Evolutionary conservation across 2,797 vertebrate genomes (phyloP).

Genomic region (Lutjanus campechanus): DNA sequence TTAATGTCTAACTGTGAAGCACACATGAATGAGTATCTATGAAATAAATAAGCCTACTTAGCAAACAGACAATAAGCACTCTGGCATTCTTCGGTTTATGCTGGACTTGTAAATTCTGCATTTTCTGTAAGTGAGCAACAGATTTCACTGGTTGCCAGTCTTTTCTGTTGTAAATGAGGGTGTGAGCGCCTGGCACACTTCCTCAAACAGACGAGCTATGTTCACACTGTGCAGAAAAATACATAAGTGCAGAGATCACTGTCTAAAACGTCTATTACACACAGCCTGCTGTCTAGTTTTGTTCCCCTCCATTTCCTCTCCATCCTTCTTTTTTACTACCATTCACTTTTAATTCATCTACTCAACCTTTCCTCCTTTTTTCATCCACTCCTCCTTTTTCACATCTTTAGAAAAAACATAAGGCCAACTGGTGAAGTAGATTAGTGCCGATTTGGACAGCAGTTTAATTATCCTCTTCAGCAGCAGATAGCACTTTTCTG

Average conservation of each 20-base stretch:
- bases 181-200: conserved; percentile 51
- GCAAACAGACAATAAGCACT: conserved; percentile 6
- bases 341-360: conserved; percentile 37
- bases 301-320: conserved; percentile 8
- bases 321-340: background rate
- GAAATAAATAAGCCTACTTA: conserved; percentile 26
- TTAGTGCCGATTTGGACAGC: conserved; percentile 78
- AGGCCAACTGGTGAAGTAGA: conserved; percentile 67
- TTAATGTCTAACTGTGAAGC: conserved; percentile 41
- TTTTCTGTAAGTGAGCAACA: conserved; percentile 30
- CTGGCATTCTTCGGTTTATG: conserved; percentile 46
- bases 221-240: conserved; percentile 37
- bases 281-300: conserved; percentile 3
- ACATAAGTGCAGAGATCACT: background rate
- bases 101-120: conserved; percentile 48
- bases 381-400: conserved; percentile 2
- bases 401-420: conserved; percentile 8
- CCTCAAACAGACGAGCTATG: conserved; percentile 46
- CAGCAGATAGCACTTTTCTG: conserved; percentile 67
- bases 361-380: conserved; percentile 36
- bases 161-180: conserved; percentile 25
- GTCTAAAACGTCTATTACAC: conserved; percentile 36
- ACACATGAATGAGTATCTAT: conserved; percentile 44
- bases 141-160: conserved; percentile 24
- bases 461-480: conserved; percentile 82